A percentile compares a stretch with the other conserved stretches of the same genome.
These are phyloP conservation scores for Chaetodon trifasciatus DNA, from an alignment of 2,797 vertebrate species.

Conservation along the genomic window DNA sequence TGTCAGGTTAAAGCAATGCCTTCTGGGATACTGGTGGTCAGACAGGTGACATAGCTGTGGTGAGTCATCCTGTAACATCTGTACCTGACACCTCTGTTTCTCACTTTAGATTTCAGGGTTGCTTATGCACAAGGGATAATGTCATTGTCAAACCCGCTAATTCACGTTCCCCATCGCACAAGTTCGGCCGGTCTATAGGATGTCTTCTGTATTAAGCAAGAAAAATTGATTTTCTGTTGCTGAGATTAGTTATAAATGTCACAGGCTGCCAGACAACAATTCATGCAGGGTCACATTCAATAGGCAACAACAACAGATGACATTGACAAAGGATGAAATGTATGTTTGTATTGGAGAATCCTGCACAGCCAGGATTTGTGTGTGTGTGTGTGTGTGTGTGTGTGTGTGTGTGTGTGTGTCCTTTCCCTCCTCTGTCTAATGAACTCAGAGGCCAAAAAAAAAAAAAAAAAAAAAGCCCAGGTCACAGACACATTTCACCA, in stretches of 20 bases:
- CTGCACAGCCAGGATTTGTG: constrained; percentile 18
- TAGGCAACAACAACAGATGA: constrained; percentile 45
- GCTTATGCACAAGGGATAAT: constrained; percentile 23
- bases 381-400: constrained; percentile 2
- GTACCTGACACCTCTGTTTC: constrained; percentile 55
- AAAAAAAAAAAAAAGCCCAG: constrained; percentile 29
- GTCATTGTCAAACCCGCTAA: constrained; percentile 20
- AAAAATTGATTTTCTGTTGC: constrained; percentile 48
- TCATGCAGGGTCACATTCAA: constrained; percentile 61
- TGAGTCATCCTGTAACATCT: constrained; percentile 82
- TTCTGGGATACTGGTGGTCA: constrained; percentile 73
- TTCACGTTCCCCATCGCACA: constrained; percentile 21
- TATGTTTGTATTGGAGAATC: constrained; percentile 45
- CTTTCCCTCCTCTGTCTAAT: constrained; percentile 49
- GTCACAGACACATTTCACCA: constrained; percentile 71
- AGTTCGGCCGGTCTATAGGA: constrained; percentile 21
- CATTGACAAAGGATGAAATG: constrained; percentile 64
- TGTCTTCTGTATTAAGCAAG: constrained; percentile 17
- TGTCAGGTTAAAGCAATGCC: constrained; percentile 62
- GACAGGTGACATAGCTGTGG: constrained; percentile 76
- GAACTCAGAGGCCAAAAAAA: constrained; percentile 44
- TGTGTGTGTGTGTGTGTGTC: constrained; percentile 2
- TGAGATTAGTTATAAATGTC: constrained; percentile 59
- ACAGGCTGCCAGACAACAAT: constrained; percentile 47
- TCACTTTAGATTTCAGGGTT: constrained; percentile 37